Percentiles rank a stretch among this genome's conserved stretches.
Evolutionary conservation across 2,797 vertebrate genomes (phyloP).

Genomic region (Pipistrellus pygmaeus): DNA sequence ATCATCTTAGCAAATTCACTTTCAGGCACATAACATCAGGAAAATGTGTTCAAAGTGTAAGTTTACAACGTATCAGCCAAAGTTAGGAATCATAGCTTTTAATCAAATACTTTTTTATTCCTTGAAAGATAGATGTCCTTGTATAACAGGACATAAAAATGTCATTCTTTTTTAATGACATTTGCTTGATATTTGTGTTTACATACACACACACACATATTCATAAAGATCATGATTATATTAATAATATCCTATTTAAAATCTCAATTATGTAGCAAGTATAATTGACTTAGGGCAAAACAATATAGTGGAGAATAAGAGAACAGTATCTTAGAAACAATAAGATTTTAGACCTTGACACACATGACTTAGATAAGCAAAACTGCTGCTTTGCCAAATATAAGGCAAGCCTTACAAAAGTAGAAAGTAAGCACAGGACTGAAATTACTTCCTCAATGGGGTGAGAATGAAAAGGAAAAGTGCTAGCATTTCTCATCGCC

Average conservation of each 20-base stretch:
- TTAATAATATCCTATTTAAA: conserved; percentile 51
- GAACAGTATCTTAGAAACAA: background rate
- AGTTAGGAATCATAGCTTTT: conserved; percentile 20
- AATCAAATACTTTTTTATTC: background rate
- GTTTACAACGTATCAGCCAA: background rate
- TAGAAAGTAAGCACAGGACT: background rate
- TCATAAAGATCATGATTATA: background rate
- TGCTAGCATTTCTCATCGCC: background rate
- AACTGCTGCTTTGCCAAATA: background rate
- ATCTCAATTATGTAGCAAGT: background rate
- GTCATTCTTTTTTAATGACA: background rate
- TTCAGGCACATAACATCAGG: conserved; percentile 36
- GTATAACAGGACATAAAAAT: background rate
- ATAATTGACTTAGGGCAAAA: conserved; percentile 15
- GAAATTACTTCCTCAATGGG: background rate
- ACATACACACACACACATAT: background rate
- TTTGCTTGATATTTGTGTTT: background rate
- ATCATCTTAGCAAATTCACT: background rate
- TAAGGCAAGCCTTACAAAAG: background rate
- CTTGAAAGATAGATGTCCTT: background rate
- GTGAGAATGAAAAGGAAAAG: background rate
- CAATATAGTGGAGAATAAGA: background rate
- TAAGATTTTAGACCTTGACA: background rate
- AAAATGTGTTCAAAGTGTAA: conserved; percentile 39
- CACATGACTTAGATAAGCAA: background rate